Base-by-base conservation (phyloP, 2,888 invertebrate genomes). In the Lampropteryx suffumata region DNA sequence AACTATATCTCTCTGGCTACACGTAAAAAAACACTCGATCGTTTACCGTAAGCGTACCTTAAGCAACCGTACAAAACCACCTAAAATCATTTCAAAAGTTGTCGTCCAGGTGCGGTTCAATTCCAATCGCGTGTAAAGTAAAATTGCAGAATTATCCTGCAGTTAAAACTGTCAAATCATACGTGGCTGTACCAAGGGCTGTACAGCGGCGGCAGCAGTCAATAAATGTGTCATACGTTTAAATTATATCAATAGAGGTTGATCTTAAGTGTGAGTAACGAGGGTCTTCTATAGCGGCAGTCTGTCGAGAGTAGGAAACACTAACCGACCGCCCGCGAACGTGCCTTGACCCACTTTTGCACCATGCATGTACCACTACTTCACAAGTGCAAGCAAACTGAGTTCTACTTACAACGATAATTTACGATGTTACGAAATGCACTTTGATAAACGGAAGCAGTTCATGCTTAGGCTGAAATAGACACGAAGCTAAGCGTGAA, bases 271-370 rank as follows among this genome's bases (percentile, higher is more conserved):
- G 64, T 57, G 66, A 71, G 67, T 84, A 84, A 86, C 76, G 72
- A 83, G 79, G 69, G 73, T 70, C 82, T 84, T 88, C 86, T 70
- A 71, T 79, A 68, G 61, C 62, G 61, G 58, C 21, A 30, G 62
- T 59, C 57, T 30, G 32, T 29, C 48, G 55, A 65, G 64, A 76
- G 81, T 81, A 89, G 87, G 86, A 87, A 87, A 83, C 83, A 74
- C 64, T 63, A 69, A 59, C 71, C 72, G 77, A 69, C 75, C 73
- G 78, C 71, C 76, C 67, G 74, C 77, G 67, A 71, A 61, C 65
- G 70, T 66, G 83, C 89, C 89, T 89, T 89, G 89, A 88, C 89
- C 87, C 75, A 87, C 78, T 84, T 86, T 64, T 65, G 65, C 72
- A 71, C 65, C 55, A 57, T 57, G 49, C 37, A 41, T 14, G 34